These are phyloP conservation scores for Rhynchotus rufescens DNA, from an alignment of 2,797 vertebrate genomes.

Conservation along the genomic window DNA sequence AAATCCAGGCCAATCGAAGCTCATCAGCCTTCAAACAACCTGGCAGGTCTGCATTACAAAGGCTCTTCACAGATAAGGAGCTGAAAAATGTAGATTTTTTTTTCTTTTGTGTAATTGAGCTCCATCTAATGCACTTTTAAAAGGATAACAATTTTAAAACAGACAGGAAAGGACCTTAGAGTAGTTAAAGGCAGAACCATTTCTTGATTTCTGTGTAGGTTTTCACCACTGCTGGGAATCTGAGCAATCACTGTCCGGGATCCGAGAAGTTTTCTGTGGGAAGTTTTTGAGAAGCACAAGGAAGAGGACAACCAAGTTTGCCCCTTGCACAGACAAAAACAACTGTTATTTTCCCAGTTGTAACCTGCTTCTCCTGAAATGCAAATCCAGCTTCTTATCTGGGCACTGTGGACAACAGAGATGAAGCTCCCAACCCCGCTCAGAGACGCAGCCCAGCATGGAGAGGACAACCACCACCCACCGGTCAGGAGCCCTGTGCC, in stretches of 20 bases:
- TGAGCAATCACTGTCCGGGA: not conserved
- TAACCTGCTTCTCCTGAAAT: not conserved
- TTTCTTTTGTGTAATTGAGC: not conserved
- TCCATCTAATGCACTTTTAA: not conserved
- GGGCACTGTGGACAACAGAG: not conserved
- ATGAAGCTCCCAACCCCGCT: too few relatives aligned
- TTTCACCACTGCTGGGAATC: not conserved
- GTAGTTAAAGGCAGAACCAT: not conserved
- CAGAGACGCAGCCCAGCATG: not conserved
- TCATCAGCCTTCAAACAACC: accelerated
- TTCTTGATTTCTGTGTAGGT: not conserved
- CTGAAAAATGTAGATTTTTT: accelerated
- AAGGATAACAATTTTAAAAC: accelerated
- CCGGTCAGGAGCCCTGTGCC: not conserved
- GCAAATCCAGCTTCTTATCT: not conserved
- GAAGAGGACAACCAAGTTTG: not conserved
- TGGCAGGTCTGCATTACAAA: accelerated
- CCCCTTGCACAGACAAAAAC: not conserved
- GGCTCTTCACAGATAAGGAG: accelerated
- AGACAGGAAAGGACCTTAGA: not conserved
- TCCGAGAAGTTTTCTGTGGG: not conserved
- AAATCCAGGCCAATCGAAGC: not conserved
- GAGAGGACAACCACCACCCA: too few relatives aligned
- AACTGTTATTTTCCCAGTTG: not conserved
- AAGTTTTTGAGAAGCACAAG: not conserved